Evolutionary conservation across 1,140 invertebrate genomes (phyloP), one percentile per base, ranked within the genome.

Genomic region (Aphidius ervi): DNA sequence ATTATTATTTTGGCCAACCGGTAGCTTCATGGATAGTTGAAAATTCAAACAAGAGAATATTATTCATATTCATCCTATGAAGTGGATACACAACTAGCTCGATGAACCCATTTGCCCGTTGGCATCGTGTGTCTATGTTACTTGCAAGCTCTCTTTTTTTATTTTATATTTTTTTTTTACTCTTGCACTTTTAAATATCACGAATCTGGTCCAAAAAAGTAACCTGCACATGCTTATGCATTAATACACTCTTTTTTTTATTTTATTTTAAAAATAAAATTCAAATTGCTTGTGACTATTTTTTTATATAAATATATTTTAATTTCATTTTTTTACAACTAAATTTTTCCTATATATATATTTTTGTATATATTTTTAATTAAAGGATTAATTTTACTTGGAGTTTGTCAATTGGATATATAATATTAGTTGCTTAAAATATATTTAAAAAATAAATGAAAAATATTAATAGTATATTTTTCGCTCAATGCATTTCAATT

Each of bases 61-160:
- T 60, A 61, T 58, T 43, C 59, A 59, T 56, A 62, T 58, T 59
- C 56, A 63, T 63, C 49, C 56, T 56, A 59, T 63, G 42, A 58
- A 63, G 56, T 59, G 61, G 58, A 61, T 52, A 52, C 31, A 23
- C 47, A 57, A 40, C 45, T 43, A 48, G 61, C 59, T 58, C 54
- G 58, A 62, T 62, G 60, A 59, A 61, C 56, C 54, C 57, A 56
- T 61, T 65, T 64, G 63, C 63, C 57, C 53, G 53, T 62, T 62
- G 52, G 60, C 63, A 31, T 1, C 23, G 60, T 62, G 57, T 65
- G 49, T 16, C 16, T 16, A 16, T 52, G 40, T 39, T 52, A 5
- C 31, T n/a, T 10, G 8, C 3, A 52, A 9, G 16, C 40, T 39
- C 40, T 54, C 6, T 54, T 53, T 47, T 57, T 61, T 64, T 61